Conservation (phyloP, 2,113 vertebrate genomes). For the Panthera uncia region DNA sequence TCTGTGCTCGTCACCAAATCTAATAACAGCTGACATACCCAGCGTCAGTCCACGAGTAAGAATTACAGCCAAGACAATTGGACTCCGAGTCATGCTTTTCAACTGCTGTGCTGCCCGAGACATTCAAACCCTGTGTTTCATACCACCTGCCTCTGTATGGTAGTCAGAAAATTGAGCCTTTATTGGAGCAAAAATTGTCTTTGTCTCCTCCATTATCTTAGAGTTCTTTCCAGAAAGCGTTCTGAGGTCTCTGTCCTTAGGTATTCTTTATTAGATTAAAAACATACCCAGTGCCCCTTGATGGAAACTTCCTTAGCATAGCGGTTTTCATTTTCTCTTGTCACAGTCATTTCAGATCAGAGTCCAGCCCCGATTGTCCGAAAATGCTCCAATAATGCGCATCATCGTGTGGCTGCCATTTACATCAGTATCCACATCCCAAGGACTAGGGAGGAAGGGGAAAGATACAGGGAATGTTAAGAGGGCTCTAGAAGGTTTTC, state of each 20-base stretch:
- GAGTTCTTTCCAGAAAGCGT: constrained; percentile 5
- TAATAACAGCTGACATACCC: neutral
- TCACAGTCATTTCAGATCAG: neutral
- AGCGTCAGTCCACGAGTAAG: neutral
- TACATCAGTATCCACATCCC: accelerated
- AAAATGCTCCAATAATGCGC: neutral
- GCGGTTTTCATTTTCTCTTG: neutral
- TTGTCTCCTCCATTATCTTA: neutral
- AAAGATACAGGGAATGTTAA: neutral
- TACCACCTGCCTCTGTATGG: neutral
- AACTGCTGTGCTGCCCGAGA: neutral
- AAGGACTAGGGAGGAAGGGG: neutral
- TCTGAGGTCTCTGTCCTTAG: neutral
- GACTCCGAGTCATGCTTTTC: neutral
- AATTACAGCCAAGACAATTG: neutral
- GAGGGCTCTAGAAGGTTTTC: neutral
- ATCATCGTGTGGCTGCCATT: accelerated
- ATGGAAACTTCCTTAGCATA: neutral
- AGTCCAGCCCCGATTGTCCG: neutral
- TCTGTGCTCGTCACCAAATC: neutral
- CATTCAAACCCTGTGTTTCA: neutral
- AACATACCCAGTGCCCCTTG: neutral
- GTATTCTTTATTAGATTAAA: constrained; percentile 47
- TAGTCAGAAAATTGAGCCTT: constrained; percentile 47
- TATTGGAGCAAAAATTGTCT: neutral